A percentile compares a stretch with the other conserved stretches of the same genome.
Evolutionary conservation across 2,797 vertebrate species (phyloP).

Genomic region (Hyperoplus lanceolatus): DNA sequence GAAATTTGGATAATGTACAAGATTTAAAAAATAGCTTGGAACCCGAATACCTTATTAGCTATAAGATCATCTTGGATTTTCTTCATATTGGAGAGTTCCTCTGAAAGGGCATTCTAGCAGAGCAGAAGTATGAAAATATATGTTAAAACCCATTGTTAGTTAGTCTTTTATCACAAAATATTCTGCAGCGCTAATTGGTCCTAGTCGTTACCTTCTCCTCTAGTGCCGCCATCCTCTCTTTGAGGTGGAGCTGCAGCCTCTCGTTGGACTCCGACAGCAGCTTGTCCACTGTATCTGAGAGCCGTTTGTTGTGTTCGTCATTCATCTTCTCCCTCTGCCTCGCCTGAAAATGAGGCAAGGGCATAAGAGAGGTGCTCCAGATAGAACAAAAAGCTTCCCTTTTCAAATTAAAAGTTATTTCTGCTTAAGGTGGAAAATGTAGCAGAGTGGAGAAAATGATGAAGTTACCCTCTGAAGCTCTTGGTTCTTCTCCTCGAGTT

Average conservation of each 20-base stretch:
- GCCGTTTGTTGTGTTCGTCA: constrained; percentile 95
- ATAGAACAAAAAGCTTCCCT: background rate
- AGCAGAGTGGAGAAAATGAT: background rate
- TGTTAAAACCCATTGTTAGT: background rate
- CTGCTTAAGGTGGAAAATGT: background rate
- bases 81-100: constrained; percentile 96
- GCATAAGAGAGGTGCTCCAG: constrained; percentile 7
- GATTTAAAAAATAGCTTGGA: background rate
- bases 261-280: constrained; percentile 95
- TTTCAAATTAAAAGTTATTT: background rate
- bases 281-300: constrained; percentile 95
- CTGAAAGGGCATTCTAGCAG: constrained; percentile 91
- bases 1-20: background rate
- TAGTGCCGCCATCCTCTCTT: constrained; percentile 95
- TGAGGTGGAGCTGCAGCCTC: constrained; percentile 93
- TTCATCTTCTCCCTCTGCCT: constrained; percentile 96
- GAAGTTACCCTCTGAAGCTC: constrained; percentile 90
- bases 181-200: background rate
- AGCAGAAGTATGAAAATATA: constrained; percentile 21
- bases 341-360: constrained; percentile 80
- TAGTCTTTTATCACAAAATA: background rate
- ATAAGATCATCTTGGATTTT: constrained; percentile 94
- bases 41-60: constrained; percentile 89
- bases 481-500: constrained; percentile 95
- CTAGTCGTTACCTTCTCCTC: constrained; percentile 91